A percentile compares a stretch with the other conserved stretches of the same genome.
Evolutionary conservation across 2,888 invertebrate genomes (phyloP).

Genomic region (Slavum lentiscoides): DNA sequence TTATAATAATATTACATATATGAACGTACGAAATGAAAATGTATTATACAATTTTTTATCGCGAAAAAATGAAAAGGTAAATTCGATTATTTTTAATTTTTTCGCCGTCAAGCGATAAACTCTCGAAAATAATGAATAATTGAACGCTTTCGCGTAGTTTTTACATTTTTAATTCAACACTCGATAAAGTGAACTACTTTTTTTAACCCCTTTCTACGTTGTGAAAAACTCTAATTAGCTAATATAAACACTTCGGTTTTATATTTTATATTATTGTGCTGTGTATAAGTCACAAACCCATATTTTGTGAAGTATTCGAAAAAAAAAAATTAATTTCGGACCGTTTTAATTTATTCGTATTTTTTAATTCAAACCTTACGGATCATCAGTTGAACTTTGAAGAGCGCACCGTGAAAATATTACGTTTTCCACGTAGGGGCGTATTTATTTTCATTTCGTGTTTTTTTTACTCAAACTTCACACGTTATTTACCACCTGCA

Average conservation of each 20-base stretch:
- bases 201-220: conserved; percentile 4
- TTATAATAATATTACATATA: too few species aligned
- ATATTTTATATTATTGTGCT: not conserved
- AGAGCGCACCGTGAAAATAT: too few species aligned
- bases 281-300: too few species aligned
- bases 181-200: not conserved
- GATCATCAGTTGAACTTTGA: too few species aligned
- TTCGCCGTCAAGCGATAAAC: conserved; percentile 2
- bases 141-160: conserved; percentile 23
- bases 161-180: conserved; percentile 23
- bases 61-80: too few species aligned
- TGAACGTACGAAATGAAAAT: too few species aligned
- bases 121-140: conserved; percentile 30
- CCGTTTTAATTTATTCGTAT: too few species aligned
- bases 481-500: not conserved
- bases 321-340: too few species aligned
- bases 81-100: not conserved
- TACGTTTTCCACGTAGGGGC: too few species aligned
- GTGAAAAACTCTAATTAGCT: conserved; percentile 13
- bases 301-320: too few species aligned
- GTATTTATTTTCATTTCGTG: not conserved
- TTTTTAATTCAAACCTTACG: too few species aligned
- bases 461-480: not conserved
- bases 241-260: conserved; percentile 12
- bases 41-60: too few species aligned